phyloP scores from a whole-genome alignment of 2,113 vertebrate genomes.

The Xenus cinereus region DNA sequence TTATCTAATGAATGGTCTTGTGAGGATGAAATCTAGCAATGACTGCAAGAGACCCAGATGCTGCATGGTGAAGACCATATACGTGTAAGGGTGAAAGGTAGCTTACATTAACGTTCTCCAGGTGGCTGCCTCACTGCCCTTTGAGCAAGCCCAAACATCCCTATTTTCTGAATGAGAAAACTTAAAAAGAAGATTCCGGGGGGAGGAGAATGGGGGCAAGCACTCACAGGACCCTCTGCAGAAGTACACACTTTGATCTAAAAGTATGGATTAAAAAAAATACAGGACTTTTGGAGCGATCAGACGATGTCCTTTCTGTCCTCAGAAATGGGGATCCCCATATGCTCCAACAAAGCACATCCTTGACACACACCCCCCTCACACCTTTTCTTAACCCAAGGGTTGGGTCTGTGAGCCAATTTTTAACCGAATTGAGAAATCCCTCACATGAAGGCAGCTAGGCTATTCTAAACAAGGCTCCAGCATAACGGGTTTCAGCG shows the following conservation, averaged over 20 bases:
- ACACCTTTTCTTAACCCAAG: neutral
- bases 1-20: neutral
- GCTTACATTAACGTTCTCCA: neutral
- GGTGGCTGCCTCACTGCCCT: neutral
- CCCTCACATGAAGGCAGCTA: neutral
- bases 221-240: neutral
- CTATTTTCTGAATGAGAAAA: neutral
- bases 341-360: neutral
- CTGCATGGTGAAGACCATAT: neutral
- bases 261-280: neutral
- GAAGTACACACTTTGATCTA: neutral
- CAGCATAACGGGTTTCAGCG: fast-evolving
- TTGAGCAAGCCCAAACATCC: neutral
- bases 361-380: neutral
- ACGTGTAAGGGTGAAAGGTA: neutral
- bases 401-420: neutral
- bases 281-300: neutral
- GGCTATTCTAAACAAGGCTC: neutral
- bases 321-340: neutral
- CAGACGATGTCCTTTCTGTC: neutral
- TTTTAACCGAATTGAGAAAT: neutral
- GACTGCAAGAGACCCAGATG: neutral
- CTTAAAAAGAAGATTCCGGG: neutral
- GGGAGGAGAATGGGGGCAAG: neutral
- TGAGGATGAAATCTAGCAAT: neutral